Evolutionary conservation across 1,140 invertebrate species (phyloP), one percentile per base, ranked within the genome.

Genomic region (Calosoma granatense): DNA sequence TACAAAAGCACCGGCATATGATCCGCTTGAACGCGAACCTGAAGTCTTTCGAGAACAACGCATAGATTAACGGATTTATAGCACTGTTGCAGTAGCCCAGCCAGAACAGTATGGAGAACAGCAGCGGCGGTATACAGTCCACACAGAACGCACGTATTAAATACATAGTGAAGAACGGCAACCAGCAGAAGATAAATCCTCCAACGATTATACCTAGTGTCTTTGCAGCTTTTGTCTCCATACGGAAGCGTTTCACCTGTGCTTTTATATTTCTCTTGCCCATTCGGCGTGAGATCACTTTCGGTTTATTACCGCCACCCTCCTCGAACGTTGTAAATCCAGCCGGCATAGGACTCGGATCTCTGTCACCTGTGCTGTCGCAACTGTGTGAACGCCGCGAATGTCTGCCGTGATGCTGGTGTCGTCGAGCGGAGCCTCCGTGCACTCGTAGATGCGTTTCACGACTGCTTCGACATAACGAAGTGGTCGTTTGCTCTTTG

Each of bases 61-160:
- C 92, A 69, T 95, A 97, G 61, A 93, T 91, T 64, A 89, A 82
- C 1, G 94, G 94, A 71, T 97, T 97, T 59, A 95, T 86, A 20
- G 93, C 92, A 11, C 90, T 94, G 72, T 98, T 98, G 70, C 92
- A 92, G 71, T 98, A 98, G 1, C 95, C 95, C 20, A 98, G 78
- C 94, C 94, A 98, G 73, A 97, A 97, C 4, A 97, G 81, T 1
- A 97, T 82, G 39, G 88, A 94, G 73, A 97, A 94, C 26, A 92
- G 74, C 43, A 89, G 78, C 1, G 84, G 81, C 55, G 87, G 81
- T 23, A 92, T 89, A 70, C 88, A 92, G 54, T 83, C 79, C 1
- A 79, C 79, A 62, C 87, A 92, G 67, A 95, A 92, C 0, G 88
- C 89, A 54, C 88, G 78, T 20, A 91, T 79, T 21, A 95, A 77